Percentiles rank a stretch among this genome's conserved stretches.
Evolutionary conservation across 2,888 invertebrate species (phyloP).

Genomic region (Himalopsyche tibetana): DNA sequence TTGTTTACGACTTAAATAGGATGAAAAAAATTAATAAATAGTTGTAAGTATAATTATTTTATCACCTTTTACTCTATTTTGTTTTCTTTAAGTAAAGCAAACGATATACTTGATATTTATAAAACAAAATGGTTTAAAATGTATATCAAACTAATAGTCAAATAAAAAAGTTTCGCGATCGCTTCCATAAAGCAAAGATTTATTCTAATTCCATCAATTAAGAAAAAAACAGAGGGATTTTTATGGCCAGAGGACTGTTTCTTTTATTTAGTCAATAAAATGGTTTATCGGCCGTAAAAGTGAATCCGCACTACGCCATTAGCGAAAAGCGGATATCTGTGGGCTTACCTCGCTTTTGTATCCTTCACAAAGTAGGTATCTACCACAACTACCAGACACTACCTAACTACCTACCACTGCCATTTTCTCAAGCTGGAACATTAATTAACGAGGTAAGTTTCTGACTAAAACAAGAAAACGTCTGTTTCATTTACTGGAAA

Average conservation of each 20-base stretch:
- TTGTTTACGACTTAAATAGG: too few relatives aligned
- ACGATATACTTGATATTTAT: too few relatives aligned
- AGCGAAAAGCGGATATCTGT: constrained; percentile 6
- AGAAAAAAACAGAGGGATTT: background rate
- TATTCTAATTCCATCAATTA: background rate
- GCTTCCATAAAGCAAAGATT: too few relatives aligned
- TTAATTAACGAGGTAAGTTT: constrained; percentile 46
- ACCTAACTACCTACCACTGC: background rate
- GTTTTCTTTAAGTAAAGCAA: too few relatives aligned
- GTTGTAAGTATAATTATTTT: too few relatives aligned
- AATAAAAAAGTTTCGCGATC: too few relatives aligned
- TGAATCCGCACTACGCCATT: constrained; percentile 7
- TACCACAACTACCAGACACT: constrained; percentile 12
- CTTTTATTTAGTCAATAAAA: constrained; percentile 26
- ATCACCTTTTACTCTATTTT: too few relatives aligned
- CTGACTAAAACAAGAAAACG: constrained; percentile 30
- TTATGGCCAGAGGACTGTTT: background rate
- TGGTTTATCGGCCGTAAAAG: constrained; percentile 32
- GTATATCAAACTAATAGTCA: too few relatives aligned
- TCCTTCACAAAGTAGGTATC: background rate
- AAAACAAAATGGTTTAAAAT: too few relatives aligned
- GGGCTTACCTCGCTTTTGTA: constrained; percentile 32
- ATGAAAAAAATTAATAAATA: too few relatives aligned
- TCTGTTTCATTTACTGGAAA: background rate
- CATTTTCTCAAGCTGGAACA: constrained; percentile 24